Conservation (phyloP, 2,797 vertebrate genomes). For the Notolepis coatsorum region DNA sequence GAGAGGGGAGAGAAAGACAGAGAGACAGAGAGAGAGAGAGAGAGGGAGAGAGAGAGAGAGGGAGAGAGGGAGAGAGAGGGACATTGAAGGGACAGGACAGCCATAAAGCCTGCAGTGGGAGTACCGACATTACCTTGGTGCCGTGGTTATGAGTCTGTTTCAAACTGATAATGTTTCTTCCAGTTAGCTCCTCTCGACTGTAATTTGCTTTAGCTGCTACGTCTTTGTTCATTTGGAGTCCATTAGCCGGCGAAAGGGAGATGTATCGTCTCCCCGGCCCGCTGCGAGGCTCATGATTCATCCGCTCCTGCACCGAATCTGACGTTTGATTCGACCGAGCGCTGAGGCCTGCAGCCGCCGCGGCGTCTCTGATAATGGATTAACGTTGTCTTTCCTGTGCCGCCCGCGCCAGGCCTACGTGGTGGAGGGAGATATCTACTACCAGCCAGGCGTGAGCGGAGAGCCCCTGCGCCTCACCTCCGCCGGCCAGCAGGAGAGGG, state of each 20-base stretch:
- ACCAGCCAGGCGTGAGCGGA: constrained; percentile 76
- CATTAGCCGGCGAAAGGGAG: constrained; percentile 58
- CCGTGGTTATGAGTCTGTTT: constrained; percentile 48
- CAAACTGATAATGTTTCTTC: constrained; percentile 45
- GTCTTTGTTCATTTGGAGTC: constrained; percentile 55
- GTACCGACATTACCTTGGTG: constrained; percentile 17
- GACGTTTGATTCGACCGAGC: constrained; percentile 35
- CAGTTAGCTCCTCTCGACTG: constrained; percentile 28
- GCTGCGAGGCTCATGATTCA: constrained; percentile 48
- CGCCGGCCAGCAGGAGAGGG: constrained; percentile 68
- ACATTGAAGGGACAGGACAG: too few species aligned
- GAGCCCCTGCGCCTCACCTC: constrained; percentile 77
- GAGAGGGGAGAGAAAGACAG: too few species aligned
- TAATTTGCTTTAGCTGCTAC: constrained; percentile 56
- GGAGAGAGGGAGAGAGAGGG: too few species aligned
- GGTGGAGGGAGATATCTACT: constrained; percentile 86
- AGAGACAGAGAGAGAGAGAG: too few species aligned
- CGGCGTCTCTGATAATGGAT: constrained; percentile 58
- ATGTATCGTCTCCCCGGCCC: constrained; percentile 51
- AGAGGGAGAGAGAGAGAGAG: too few species aligned
- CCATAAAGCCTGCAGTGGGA: too few species aligned
- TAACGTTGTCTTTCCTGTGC: background rate
- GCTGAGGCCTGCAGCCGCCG: constrained; percentile 38
- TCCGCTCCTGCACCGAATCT: constrained; percentile 53
- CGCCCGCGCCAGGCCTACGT: constrained; percentile 76